These are phyloP conservation scores for Ophion obscuratus DNA, from an alignment of 2,888 invertebrate genomes.

Conservation along the genomic window DNA sequence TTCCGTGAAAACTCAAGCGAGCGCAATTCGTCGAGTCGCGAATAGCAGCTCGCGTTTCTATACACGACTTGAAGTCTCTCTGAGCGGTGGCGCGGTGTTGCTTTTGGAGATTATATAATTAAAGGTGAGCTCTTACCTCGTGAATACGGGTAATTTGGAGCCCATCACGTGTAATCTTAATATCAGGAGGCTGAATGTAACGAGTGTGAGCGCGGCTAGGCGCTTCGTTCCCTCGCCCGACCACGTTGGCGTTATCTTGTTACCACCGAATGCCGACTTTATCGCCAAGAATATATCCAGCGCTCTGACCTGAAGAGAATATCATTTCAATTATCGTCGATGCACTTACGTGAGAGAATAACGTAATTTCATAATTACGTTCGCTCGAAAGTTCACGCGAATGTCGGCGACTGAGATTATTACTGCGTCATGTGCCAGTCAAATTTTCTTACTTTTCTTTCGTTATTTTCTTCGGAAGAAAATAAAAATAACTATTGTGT, in stretches of 20 bases:
- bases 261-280: slow-evolving; percentile 85
- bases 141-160: slow-evolving; percentile 97
- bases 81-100: no score
- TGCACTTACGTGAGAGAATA: neutral
- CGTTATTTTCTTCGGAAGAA: no score
- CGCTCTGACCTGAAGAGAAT: slow-evolving; percentile 78
- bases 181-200: slow-evolving; percentile 92
- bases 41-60: no score
- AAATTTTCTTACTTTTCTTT: no score
- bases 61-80: no score
- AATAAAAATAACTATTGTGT: no score
- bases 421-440: no score
- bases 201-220: slow-evolving; percentile 91
- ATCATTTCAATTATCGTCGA: slow-evolving; percentile 20
- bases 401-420: neutral
- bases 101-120: neutral
- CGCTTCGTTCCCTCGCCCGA: slow-evolving; percentile 90
- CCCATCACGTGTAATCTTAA: slow-evolving; percentile 97
- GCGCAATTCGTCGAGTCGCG: no score
- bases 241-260: slow-evolving; percentile 84
- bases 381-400: neutral
- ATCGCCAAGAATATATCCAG: slow-evolving; percentile 84
- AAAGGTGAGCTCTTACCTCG: slow-evolving; percentile 85
- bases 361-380: neutral
- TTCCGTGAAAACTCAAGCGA: no score